Conservation (phyloP, 2,797 vertebrate species). For the Limosa lapponica region DNA sequence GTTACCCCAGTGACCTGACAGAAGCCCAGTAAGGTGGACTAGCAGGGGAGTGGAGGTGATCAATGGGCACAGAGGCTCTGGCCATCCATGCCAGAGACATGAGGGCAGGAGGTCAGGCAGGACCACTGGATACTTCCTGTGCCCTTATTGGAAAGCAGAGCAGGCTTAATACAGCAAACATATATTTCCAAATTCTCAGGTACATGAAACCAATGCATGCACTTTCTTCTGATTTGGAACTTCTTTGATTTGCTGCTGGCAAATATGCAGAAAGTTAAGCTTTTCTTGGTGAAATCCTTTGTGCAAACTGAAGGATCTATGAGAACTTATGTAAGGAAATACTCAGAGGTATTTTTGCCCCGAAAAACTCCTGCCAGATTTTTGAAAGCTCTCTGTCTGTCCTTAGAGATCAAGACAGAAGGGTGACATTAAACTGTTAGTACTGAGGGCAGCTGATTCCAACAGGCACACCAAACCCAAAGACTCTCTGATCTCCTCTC, state of each 20-base stretch:
- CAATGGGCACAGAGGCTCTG: neutral
- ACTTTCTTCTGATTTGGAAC: neutral
- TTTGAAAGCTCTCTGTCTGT: neutral
- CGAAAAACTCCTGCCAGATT: neutral
- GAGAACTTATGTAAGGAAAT: neutral
- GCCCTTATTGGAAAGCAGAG: neutral
- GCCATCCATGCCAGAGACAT: neutral
- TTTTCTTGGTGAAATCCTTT: neutral
- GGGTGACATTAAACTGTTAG: neutral
- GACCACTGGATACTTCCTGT: neutral
- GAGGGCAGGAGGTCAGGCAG: neutral
- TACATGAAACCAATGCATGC: neutral
- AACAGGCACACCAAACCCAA: neutral
- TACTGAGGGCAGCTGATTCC: neutral
- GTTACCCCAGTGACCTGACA: conserved; percentile 22
- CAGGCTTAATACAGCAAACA: neutral
- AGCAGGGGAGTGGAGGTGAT: neutral
- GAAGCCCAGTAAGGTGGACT: neutral
- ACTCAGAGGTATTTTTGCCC: neutral
- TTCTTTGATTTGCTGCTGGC: neutral
- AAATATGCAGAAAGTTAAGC: neutral
- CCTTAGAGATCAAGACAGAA: neutral
- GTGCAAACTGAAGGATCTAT: neutral
- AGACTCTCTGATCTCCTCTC: neutral
- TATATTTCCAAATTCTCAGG: neutral